Conservation (phyloP, 2,113 vertebrate species). For the Miniopterus natalensis region DNA sequence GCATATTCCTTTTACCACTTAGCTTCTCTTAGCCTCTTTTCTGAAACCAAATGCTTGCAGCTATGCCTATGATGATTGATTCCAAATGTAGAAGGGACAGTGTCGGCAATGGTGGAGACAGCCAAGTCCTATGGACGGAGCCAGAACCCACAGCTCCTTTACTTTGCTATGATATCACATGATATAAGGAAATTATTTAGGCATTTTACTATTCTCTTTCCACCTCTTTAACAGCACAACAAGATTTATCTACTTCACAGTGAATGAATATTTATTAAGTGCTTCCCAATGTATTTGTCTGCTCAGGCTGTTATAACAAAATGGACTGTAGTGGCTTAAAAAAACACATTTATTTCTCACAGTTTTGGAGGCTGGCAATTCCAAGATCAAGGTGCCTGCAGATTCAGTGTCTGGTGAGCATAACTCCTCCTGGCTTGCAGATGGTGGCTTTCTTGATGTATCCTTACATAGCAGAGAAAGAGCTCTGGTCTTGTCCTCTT, state of each 20-base stretch:
- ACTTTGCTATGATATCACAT: background rate
- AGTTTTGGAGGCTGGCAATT: background rate
- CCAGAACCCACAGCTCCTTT: background rate
- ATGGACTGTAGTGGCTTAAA: background rate
- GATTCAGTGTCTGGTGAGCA: background rate
- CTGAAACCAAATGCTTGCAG: slow-evolving; percentile 59
- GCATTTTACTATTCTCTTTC: background rate
- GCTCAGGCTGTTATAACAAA: background rate
- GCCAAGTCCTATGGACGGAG: background rate
- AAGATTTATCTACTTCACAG: background rate
- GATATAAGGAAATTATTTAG: background rate
- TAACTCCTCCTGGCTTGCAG: background rate
- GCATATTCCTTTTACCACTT: slow-evolving; percentile 55
- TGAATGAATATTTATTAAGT: slow-evolving; percentile 19
- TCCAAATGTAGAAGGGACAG: slow-evolving; percentile 58
- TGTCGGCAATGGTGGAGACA: background rate
- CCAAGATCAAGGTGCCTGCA: background rate
- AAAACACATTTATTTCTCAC: background rate
- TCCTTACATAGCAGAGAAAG: background rate
- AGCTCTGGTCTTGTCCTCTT: background rate
- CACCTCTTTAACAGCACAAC: slow-evolving; percentile 31
- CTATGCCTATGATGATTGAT: slow-evolving; percentile 50
- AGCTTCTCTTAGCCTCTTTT: slow-evolving; percentile 51
- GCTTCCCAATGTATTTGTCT: background rate
- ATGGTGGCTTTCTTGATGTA: background rate